Conservation (phyloP, 2,113 vertebrate genomes). For the Myiopsitta monachus region DNA sequence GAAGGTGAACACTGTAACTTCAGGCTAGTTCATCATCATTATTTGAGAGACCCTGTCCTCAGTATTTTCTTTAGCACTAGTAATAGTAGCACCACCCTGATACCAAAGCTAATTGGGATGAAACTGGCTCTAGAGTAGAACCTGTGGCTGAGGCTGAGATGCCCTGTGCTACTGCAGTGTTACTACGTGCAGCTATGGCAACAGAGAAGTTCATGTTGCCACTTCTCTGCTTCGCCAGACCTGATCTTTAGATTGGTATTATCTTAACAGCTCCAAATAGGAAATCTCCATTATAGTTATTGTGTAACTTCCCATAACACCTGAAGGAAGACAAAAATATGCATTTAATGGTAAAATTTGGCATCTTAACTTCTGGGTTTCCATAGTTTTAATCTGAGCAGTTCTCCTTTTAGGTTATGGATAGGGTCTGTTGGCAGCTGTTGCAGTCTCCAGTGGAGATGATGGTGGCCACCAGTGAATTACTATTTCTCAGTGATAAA, state of each 20-base stretch:
- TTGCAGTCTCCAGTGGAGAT: neutral
- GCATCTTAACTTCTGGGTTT: neutral
- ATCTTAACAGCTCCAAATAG: neutral
- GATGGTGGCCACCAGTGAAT: neutral
- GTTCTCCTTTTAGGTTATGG: neutral
- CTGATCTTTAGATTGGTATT: neutral
- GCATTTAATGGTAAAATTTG: neutral
- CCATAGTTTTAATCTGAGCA: neutral
- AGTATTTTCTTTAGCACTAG: neutral
- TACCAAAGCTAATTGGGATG: neutral
- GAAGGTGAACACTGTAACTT: neutral
- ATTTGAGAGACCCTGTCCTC: neutral
- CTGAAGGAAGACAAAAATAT: neutral
- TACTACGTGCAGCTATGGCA: neutral
- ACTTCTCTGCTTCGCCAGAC: rapidly evolving
- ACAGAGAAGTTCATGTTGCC: rapidly evolving
- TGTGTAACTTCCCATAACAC: neutral
- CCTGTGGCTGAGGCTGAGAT: neutral
- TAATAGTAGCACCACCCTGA: neutral
- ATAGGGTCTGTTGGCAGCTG: neutral
- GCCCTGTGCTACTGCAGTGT: rapidly evolving
- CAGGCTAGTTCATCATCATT: rapidly evolving
- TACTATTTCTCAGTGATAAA: neutral
- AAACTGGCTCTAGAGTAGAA: neutral
- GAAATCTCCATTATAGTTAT: neutral